phyloP scores from a whole-genome alignment of 2,888 invertebrate species.

The Sclerodermus sp. region DNA sequence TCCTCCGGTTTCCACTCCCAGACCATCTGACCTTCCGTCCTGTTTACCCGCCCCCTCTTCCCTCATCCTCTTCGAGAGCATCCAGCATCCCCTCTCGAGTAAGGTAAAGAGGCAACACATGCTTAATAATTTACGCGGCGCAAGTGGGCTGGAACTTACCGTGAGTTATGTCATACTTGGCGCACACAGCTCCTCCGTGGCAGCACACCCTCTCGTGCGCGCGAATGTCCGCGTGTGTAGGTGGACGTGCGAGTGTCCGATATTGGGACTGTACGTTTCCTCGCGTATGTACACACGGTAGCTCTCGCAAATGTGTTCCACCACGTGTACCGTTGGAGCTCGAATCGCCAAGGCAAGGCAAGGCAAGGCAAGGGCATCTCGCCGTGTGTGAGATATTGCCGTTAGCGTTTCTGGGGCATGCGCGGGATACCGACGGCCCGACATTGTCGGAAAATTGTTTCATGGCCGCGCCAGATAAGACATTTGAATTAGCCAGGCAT shows the following conservation, averaged over 20 bases:
- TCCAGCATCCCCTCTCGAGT: not conserved
- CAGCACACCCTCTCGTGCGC: slow-evolving; percentile 20
- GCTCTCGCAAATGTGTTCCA: not conserved
- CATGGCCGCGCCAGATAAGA: no score
- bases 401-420: slow-evolving; percentile 36
- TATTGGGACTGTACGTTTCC: slow-evolving; percentile 16
- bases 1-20: no score
- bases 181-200: slow-evolving; percentile 2
- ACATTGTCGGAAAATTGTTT: no score
- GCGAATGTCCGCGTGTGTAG: slow-evolving; percentile 11
- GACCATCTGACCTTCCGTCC: no score
- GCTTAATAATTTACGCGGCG: slow-evolving; percentile 47
- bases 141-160: slow-evolving; percentile 46
- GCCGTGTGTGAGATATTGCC: slow-evolving; percentile 42
- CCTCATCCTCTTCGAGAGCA: no score
- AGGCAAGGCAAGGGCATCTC: slow-evolving; percentile 23
- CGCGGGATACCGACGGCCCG: slow-evolving; percentile 25
- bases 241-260: slow-evolving; percentile 22
- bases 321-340: slow-evolving; percentile 3
- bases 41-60: no score
- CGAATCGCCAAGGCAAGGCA: slow-evolving; percentile 8
- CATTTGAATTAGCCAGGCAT: not conserved
- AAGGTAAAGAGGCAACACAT: slow-evolving; percentile 39
- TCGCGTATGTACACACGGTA: not conserved
- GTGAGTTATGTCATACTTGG: slow-evolving; percentile 45